A percentile compares a stretch with the other conserved stretches of the same genome.
Evolutionary conservation across 2,888 invertebrate genomes (phyloP).

Genomic region (Sturmia bella): DNA sequence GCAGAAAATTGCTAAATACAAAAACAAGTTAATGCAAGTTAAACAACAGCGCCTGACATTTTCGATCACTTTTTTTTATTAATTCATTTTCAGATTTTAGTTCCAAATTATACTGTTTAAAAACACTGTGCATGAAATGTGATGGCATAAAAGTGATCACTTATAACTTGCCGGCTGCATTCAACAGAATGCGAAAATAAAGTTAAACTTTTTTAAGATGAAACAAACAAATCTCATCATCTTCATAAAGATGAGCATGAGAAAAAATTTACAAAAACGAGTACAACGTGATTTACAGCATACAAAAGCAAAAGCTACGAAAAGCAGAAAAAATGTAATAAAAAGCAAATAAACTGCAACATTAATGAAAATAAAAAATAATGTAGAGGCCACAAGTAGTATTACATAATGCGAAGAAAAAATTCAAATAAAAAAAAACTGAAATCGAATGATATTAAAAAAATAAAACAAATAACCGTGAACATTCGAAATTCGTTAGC

Average conservation of each 20-base stretch:
- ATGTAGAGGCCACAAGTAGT: slow-evolving; percentile 64
- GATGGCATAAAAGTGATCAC: too few relatives aligned
- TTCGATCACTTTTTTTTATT: too few relatives aligned
- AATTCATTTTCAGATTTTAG: too few relatives aligned
- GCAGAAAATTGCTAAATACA: too few relatives aligned
- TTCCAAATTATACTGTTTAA: too few relatives aligned
- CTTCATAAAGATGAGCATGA: slow-evolving; percentile 36
- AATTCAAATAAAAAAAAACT: slow-evolving; percentile 1
- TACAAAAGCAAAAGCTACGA: slow-evolving; percentile 36
- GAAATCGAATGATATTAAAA: slow-evolving; percentile 7
- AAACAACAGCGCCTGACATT: too few relatives aligned
- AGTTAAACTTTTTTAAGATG: not conserved
- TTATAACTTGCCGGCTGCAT: slow-evolving; percentile 22
- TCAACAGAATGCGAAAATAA: not conserved
- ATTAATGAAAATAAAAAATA: slow-evolving; percentile 46
- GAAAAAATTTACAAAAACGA: slow-evolving; percentile 47
- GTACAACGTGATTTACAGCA: slow-evolving; percentile 65
- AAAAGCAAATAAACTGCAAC: slow-evolving; percentile 50
- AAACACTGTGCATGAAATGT: too few relatives aligned
- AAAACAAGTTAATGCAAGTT: too few relatives aligned
- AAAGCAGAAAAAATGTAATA: not conserved
- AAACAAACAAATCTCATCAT: slow-evolving; percentile 19
- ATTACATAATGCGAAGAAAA: slow-evolving; percentile 60
- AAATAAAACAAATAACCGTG: slow-evolving; percentile 44
- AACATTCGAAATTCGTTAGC: slow-evolving; percentile 31